Base-by-base conservation (phyloP, 2,888 invertebrate species). In the Eretmocerus hayati region DNA sequence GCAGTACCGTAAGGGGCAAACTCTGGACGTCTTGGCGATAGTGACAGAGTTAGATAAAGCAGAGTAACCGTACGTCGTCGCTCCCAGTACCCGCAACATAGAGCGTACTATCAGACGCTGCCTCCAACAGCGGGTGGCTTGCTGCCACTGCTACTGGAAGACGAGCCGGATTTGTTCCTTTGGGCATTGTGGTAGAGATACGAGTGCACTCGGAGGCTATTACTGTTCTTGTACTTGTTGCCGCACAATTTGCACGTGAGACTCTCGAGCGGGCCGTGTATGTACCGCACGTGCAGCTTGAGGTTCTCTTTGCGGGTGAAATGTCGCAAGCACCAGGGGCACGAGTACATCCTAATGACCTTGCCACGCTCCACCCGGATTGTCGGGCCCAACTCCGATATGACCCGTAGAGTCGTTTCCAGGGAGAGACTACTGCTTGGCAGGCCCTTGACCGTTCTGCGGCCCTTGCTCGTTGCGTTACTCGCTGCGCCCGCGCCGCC, bases 221-320 rank as follows among this genome's bases (percentile, higher is more conserved):
- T 71, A 53, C 70, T 68, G 54, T 71, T 71, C 50, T 71, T 71
- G 59, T 71, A 71, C 59, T 67, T 70, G 58, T 84, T 84, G 59
- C 83, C 83, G 64, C 85, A 85, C 48, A 84, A 77, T 57, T 79
- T 77, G 68, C 85, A 85, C 60, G 81, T 81, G 47, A 84, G 74
- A 53, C 80, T 81, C 61, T 81, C 79, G 56, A 78, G 77, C 9
- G 80, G 80, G 61, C 83, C 83, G 64, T 85, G 85, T 62, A 84
- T 84, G 69, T 84, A 84, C 22, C 83, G 75, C 39, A 84, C 80
- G 64, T 85, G 84, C 32, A 84, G 79, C 67, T 84, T 84, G 62
- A 85, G 72, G 68, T 84, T 85, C 56, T 71, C 71, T 53, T 69
- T 70, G 36, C 71, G 65, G 37, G 70, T 71, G 26, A 71, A 71